These are phyloP conservation scores for Danio tinwini DNA, from an alignment of 2,797 vertebrate species.

Conservation along the genomic window DNA sequence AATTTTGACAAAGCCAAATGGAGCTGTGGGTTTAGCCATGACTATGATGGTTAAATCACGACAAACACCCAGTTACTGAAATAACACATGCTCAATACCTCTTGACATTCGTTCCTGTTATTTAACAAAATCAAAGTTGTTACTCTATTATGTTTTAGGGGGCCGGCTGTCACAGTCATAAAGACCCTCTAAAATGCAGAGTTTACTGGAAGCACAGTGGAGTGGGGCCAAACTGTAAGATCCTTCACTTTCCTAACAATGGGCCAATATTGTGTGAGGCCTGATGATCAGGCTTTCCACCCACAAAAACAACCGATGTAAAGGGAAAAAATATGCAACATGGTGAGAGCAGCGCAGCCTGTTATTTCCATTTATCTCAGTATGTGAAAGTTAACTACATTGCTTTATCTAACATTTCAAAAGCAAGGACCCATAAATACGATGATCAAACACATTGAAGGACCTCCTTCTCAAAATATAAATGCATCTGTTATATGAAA, in stretches of 20 bases:
- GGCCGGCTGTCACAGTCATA: constrained; percentile 14
- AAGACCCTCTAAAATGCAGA: constrained; percentile 7
- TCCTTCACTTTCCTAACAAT: constrained; percentile 41
- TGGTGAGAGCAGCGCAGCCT: not conserved
- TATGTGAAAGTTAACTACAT: not conserved
- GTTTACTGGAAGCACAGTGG: constrained; percentile 28
- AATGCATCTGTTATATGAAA: not conserved
- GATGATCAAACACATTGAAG: not conserved
- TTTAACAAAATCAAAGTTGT: constrained; percentile 17
- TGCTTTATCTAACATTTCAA: not conserved
- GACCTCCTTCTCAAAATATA: not conserved
- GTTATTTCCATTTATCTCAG: not conserved
- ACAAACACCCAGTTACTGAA: constrained; percentile 3
- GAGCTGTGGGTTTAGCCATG: constrained; percentile 10
- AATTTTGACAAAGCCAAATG: constrained; percentile 7
- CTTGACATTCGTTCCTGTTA: constrained; percentile 27
- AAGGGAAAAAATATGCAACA: constrained; percentile 28
- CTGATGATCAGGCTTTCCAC: constrained; percentile 44
- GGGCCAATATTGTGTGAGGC: constrained; percentile 32
- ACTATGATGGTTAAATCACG: not conserved
- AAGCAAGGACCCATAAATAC: not conserved
- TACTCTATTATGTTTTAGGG: constrained; percentile 13
- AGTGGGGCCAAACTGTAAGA: constrained; percentile 23
- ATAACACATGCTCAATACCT: not conserved
- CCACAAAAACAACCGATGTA: constrained; percentile 32